phyloP scores from a whole-genome alignment of 2,797 vertebrate genomes.

The Anguilla anguilla region DNA sequence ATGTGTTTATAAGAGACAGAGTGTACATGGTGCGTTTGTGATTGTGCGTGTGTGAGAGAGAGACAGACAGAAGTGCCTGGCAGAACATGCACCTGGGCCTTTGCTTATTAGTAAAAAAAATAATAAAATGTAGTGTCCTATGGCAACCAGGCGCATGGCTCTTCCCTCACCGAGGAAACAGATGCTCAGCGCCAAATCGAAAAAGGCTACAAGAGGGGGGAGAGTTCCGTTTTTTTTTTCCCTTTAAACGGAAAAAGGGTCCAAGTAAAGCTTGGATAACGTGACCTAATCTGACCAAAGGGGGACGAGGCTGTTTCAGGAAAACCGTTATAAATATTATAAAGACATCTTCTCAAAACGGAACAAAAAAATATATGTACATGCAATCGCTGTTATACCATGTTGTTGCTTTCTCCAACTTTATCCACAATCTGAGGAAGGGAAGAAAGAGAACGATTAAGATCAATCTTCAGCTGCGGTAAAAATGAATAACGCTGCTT shows the following conservation, averaged over 20 bases:
- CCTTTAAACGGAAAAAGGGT: constrained; percentile 42
- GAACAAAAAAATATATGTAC: constrained; percentile 30
- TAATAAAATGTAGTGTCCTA: not conserved
- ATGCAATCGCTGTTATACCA: constrained; percentile 86
- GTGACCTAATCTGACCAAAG: constrained; percentile 36
- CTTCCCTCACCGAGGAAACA: not conserved
- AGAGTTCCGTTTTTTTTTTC: not conserved
- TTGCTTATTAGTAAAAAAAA: not conserved
- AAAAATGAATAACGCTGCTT: not conserved
- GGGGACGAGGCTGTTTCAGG: constrained; percentile 38
- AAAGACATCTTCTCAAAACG: constrained; percentile 58
- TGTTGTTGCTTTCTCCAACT: constrained; percentile 93
- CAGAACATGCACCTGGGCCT: not conserved
- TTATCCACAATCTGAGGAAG: constrained; percentile 88
- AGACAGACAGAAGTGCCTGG: not conserved
- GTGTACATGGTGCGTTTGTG: not conserved
- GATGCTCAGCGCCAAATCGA: not conserved
- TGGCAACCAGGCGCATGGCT: not conserved
- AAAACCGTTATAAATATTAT: constrained; percentile 78
- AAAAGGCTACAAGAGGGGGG: not conserved
- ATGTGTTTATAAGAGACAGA: too few species aligned
- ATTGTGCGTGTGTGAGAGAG: not conserved
- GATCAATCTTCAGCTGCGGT: not conserved
- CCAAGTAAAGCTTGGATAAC: constrained; percentile 40
- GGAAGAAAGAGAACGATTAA: constrained; percentile 51